These are phyloP conservation scores for Bellardia pandia DNA, from an alignment of 2,888 invertebrate genomes.

Conservation along the genomic window DNA sequence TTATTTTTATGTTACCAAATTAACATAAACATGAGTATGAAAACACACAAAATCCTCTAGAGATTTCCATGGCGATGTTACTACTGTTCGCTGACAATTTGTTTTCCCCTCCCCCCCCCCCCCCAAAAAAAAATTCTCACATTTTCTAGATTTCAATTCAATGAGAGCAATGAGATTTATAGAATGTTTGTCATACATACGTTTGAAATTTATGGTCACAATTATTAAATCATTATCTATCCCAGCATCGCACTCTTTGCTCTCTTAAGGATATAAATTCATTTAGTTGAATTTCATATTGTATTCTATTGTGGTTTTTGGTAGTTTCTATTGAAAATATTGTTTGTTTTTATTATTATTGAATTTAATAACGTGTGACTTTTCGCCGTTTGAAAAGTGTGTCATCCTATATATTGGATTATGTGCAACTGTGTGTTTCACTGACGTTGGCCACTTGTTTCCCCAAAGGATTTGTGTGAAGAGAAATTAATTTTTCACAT, in stretches of 20 bases:
- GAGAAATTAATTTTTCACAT: conserved; percentile 29
- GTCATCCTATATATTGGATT: conserved; percentile 50
- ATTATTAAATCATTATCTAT: conserved; percentile 59
- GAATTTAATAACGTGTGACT: conserved; percentile 71
- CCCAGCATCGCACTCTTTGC: neutral
- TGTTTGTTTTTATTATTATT: conserved; percentile 51
- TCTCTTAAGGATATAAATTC: conserved; percentile 17
- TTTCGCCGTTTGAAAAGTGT: conserved; percentile 59
- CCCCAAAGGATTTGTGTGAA: conserved; percentile 57
- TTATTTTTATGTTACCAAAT: conserved; percentile 43
- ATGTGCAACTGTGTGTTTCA: conserved; percentile 26
- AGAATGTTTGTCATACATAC: conserved; percentile 7
- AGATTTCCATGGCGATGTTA: conserved; percentile 54
- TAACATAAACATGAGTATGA: conserved; percentile 41
- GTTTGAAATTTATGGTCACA: conserved; percentile 31
- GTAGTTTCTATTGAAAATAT: neutral
- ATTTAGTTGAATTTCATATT: conserved; percentile 42
- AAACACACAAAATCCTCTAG: conserved; percentile 49
- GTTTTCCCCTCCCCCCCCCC: neutral
- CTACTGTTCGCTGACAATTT: conserved; percentile 17
- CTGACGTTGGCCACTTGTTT: conserved; percentile 61
- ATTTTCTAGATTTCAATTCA: conserved; percentile 25
- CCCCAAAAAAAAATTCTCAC: conserved; percentile 23
- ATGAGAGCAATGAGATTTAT: neutral
- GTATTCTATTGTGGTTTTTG: conserved; percentile 51